Evolutionary conservation across 2,888 invertebrate genomes (phyloP).

Genomic region (Venustoraphidia nigricollis): DNA sequence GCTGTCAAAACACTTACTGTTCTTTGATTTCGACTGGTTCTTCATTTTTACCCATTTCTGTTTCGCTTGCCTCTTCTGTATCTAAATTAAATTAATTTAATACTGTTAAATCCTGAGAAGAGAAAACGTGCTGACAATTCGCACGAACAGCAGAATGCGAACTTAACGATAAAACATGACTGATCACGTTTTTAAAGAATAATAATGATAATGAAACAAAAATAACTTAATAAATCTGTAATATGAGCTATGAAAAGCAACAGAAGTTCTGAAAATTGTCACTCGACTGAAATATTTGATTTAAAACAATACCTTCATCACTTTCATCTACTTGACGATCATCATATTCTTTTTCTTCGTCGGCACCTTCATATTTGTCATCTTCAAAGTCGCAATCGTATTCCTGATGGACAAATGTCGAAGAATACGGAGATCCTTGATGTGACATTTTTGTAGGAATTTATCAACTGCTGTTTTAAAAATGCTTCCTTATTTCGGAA

Average conservation of each 20-base stretch:
- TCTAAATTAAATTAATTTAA: conserved; percentile 32
- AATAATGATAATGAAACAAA: no score
- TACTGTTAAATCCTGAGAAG: background rate
- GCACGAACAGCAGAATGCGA: no score
- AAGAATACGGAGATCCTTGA: conserved; percentile 51
- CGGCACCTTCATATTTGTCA: conserved; percentile 52
- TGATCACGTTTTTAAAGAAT: no score
- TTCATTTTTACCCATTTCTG: conserved; percentile 72
- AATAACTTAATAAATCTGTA: background rate
- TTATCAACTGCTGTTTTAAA: no score
- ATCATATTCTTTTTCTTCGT: conserved; percentile 50
- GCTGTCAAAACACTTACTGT: conserved; percentile 43
- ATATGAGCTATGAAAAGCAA: background rate
- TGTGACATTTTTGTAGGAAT: conserved; percentile 35
- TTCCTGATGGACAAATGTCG: conserved; percentile 46
- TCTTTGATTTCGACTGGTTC: conserved; percentile 76
- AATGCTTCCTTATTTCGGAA: no score
- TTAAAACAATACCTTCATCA: conserved; percentile 35
- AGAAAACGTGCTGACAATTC: background rate
- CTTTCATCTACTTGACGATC: conserved; percentile 37
- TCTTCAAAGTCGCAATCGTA: conserved; percentile 62
- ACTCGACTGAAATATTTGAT: conserved; percentile 33
- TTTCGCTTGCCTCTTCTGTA: conserved; percentile 93
- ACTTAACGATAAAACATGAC: no score
- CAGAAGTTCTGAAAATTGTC: conserved; percentile 19